Conservation (phyloP, 2,113 vertebrate genomes). For the Cryptomyrus ogoouensis region DNA sequence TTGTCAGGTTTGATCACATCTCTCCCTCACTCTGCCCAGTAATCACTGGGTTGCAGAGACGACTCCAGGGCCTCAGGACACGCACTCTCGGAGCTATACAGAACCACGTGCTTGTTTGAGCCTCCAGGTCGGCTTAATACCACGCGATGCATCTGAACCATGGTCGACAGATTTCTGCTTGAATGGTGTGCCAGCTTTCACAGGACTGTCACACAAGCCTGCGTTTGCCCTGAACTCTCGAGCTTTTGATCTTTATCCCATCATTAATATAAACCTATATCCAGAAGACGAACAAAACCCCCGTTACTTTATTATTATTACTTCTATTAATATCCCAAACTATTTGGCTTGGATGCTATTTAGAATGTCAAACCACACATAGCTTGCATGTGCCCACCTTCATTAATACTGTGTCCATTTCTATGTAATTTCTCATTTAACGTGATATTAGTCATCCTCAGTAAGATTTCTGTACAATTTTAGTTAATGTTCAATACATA, state of each 20-base stretch:
- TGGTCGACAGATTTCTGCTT: not conserved
- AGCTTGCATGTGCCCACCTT: too few species aligned
- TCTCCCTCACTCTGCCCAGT: slow-evolving; percentile 29
- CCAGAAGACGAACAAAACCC: not conserved
- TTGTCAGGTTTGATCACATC: slow-evolving; percentile 54
- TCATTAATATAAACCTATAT: not conserved
- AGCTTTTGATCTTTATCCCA: not conserved
- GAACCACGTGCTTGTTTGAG: not conserved
- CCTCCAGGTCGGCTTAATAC: slow-evolving; percentile 32
- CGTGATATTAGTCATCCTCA: not conserved
- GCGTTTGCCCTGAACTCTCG: not conserved
- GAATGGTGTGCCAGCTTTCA: not conserved
- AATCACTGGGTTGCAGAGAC: slow-evolving; percentile 43
- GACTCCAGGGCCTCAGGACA: slow-evolving; percentile 23
- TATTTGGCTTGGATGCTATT: not conserved
- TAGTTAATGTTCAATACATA: not conserved
- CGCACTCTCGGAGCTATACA: slow-evolving; percentile 13
- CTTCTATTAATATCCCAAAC: not conserved
- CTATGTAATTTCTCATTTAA: not conserved
- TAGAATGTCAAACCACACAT: not conserved
- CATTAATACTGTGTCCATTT: not conserved
- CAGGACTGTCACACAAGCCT: not conserved
- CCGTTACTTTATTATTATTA: not conserved
- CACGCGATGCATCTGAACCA: not conserved
- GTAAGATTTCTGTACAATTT: not conserved